A percentile compares a stretch with the other conserved stretches of the same genome.
These are phyloP conservation scores for Tetheella fluctuosa DNA, from an alignment of 2,888 invertebrate species.

Conservation along the genomic window DNA sequence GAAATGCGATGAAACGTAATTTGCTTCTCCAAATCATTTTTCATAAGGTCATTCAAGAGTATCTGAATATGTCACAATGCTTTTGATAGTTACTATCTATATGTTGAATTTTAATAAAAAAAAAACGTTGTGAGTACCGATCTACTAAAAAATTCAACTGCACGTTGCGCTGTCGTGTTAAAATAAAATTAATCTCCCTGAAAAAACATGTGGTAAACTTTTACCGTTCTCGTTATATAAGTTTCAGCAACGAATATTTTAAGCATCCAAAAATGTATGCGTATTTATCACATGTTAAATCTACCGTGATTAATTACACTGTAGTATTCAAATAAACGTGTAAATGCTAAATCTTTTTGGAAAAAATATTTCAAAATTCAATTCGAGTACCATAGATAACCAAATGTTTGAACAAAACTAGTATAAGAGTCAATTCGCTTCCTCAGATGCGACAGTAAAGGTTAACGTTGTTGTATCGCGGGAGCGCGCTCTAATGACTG, in stretches of 20 bases:
- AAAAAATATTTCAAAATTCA: background rate
- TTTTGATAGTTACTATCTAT: background rate
- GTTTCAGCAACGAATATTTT: background rate
- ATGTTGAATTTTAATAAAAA: background rate
- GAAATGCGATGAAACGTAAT: constrained; percentile 34
- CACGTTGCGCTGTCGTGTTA: constrained; percentile 11
- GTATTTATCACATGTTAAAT: background rate
- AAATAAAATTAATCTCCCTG: constrained; percentile 11
- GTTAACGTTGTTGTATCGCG: constrained; percentile 12
- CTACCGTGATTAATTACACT: background rate
- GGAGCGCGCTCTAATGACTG: constrained; percentile 45
- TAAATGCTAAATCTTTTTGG: background rate
- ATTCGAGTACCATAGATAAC: background rate
- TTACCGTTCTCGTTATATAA: constrained; percentile 3
- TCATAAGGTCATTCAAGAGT: background rate
- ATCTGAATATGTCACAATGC: background rate
- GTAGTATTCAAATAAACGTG: background rate
- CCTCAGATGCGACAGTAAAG: background rate
- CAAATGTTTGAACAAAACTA: background rate
- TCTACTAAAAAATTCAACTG: constrained; percentile 5
- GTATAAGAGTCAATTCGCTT: no score
- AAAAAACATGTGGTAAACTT: background rate
- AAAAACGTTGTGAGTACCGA: background rate
- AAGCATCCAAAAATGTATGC: background rate
- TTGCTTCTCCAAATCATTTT: constrained; percentile 28